phyloP scores from a whole-genome alignment of 2,113 vertebrate genomes.

The Myocastor coypus region DNA sequence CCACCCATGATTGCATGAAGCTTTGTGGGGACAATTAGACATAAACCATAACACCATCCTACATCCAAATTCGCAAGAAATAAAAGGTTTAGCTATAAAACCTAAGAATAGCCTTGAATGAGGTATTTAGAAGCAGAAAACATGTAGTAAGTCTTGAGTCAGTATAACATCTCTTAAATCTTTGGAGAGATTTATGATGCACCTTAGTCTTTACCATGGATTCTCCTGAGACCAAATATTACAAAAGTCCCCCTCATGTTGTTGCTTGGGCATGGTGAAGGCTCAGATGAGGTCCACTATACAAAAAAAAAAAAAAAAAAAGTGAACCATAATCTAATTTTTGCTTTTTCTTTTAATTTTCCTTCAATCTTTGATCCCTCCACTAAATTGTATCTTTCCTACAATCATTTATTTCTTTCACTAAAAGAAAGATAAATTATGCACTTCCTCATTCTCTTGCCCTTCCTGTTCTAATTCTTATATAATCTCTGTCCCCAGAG shows the following conservation, averaged over 20 bases:
- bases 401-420: slow-evolving; percentile 49
- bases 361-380: slow-evolving; percentile 31
- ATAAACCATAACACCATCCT: too few relatives aligned
- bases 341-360: background rate
- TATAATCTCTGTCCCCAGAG: slow-evolving; percentile 44
- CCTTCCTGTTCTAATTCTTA: slow-evolving; percentile 52
- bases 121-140: slow-evolving; percentile 1
- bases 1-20: too few relatives aligned
- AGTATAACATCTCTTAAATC: background rate
- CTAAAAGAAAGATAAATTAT: slow-evolving; percentile 54
- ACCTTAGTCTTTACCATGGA: background rate
- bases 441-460: slow-evolving; percentile 32
- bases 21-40: too few relatives aligned
- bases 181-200: background rate
- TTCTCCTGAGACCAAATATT: background rate
- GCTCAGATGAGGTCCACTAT: background rate
- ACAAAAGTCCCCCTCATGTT: background rate
- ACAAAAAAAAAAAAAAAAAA: background rate
- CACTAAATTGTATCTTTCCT: background rate
- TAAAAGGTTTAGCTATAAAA: slow-evolving; percentile 13
- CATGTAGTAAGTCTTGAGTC: background rate
- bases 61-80: background rate
- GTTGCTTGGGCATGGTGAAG: background rate
- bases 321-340: background rate
- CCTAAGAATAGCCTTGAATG: slow-evolving; percentile 13